Evolutionary conservation across 2,113 vertebrate genomes (phyloP), one percentile per base, ranked within the genome.

Genomic region (Amia ocellicauda): DNA sequence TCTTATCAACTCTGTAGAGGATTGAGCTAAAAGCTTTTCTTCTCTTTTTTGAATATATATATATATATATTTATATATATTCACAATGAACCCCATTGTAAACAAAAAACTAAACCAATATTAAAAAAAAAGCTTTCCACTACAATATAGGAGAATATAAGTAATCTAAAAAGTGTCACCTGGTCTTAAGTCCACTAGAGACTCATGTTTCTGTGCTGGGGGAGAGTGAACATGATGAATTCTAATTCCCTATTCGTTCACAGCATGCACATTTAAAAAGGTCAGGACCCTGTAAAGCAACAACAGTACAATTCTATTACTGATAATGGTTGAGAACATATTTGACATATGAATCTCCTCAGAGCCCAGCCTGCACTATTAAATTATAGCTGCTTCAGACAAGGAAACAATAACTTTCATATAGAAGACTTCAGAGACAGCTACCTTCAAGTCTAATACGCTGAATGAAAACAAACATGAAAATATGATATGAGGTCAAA

Each of bases 401-500:
- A 70, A 81, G 82, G 77, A 82, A 80, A 78, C 81, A 77, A 81
- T 78, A 68, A 84, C 73, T 74, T 76, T 80, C 77, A 76, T 74
- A 60, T 60, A 80, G 75, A 58, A 45, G 42, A 53, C 78, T 77
- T 74, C 29, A 5, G 71, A 71, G 75, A 79, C 52, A 69, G 5
- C 11, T 47, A 47, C 16, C 16, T 47, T 47, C 45, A 47, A 47
- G n/a, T 19, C 45, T 47, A 47, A 47, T 47, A 47, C n/a, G 7
- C 45, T 19, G 14, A 47, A 5, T n/a, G n/a, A 7, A 19, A 47
- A 17, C 14, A 47, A 47, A 47, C 4, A 17, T 19, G 5, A 7
- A 47, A 47, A 41, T 14, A 47, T 4, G n/a, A 47, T 17, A 47
- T n/a, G n/a, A n/a, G n/a, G n/a, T n/a, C n/a, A n/a, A n/a, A n/a